Evolutionary conservation across 2,113 vertebrate genomes (phyloP), one percentile per base, ranked within the genome.

Genomic region (Sardina pilchardus): DNA sequence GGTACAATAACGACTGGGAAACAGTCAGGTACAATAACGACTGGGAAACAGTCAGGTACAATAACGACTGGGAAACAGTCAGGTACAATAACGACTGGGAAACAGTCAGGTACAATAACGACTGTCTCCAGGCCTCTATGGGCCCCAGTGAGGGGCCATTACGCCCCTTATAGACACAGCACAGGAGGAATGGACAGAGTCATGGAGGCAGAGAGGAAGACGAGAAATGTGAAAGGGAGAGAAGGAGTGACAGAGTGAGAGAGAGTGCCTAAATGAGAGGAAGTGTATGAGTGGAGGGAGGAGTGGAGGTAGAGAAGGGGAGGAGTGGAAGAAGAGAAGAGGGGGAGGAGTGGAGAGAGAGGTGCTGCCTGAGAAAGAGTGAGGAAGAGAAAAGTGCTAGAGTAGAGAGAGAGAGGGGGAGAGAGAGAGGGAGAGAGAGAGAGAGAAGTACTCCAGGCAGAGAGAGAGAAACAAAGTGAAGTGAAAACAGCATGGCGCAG

Each of bases 381-480:
- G 86, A 85, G 86, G 87, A 75, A 81, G 81, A 63, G 4, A 81
- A 8, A 34, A 26, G 44, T 34, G 81, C 47, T 53, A 47, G 36
- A 75, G 80, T 84, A 75, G 78, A 81, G 87, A 90, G 87, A 81
- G 85, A 84, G 88, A 82, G 67, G 82, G 56, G 4, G 75, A 50
- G 30, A 34, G 14, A 59, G 83, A 45, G 30, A 89, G 8, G 92
- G 39, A 82, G 88, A 88, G 90, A 89, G 85, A 81, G 83, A 88
- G 87, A 90, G 92, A 88, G 93, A 93, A 47, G 48, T 14, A 50
- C 48, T 50, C 48, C 12, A 21, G 50, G 17, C 17, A 81, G 88
- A 88, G 89, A 90, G 86, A 82, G 83, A 88, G 86, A 90, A 91
- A 89, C 93, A 93, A 26, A 14, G 63, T 4, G 63, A 30, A 30